Percentiles rank a stretch among this genome's conserved stretches.
phyloP scores from a whole-genome alignment of 2,113 vertebrate species.

The Toxostoma redivivum region DNA sequence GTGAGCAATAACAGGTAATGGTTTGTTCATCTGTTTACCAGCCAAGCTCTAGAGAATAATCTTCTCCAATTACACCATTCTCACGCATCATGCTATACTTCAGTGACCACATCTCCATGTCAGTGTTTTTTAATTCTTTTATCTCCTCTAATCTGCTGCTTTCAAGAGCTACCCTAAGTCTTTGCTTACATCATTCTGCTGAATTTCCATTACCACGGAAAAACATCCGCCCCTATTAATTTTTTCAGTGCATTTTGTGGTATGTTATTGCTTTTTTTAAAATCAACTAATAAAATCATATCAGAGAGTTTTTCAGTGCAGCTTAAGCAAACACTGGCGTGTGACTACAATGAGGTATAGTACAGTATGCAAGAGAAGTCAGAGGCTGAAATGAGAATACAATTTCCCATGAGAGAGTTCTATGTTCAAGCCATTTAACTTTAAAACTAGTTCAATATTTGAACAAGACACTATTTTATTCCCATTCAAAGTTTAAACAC shows the following conservation, averaged over 20 bases:
- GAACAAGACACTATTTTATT: constrained; percentile 66
- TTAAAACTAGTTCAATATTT: constrained; percentile 66
- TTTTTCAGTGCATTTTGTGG: constrained; percentile 21
- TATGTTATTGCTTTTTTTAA: not conserved
- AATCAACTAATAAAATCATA: not conserved
- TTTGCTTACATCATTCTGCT: not conserved
- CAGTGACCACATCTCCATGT: not conserved
- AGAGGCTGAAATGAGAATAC: constrained; percentile 37
- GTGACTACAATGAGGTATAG: constrained; percentile 42
- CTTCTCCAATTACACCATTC: not conserved
- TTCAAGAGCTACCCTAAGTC: not conserved
- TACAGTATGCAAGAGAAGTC: constrained; percentile 28
- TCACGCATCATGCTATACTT: not conserved
- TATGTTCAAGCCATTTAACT: constrained; percentile 59
- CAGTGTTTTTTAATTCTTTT: not conserved
- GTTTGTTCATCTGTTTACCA: not conserved
- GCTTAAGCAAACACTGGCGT: not conserved
- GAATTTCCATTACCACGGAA: constrained; percentile 4
- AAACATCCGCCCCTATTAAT: not conserved
- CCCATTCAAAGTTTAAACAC: constrained; percentile 48
- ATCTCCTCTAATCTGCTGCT: not conserved
- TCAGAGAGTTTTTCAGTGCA: not conserved
- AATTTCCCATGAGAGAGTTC: constrained; percentile 59
- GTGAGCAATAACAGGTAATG: not conserved
- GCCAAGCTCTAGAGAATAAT: not conserved